phyloP scores from a whole-genome alignment of 2,888 invertebrate genomes.

The Acleris holmiana region DNA sequence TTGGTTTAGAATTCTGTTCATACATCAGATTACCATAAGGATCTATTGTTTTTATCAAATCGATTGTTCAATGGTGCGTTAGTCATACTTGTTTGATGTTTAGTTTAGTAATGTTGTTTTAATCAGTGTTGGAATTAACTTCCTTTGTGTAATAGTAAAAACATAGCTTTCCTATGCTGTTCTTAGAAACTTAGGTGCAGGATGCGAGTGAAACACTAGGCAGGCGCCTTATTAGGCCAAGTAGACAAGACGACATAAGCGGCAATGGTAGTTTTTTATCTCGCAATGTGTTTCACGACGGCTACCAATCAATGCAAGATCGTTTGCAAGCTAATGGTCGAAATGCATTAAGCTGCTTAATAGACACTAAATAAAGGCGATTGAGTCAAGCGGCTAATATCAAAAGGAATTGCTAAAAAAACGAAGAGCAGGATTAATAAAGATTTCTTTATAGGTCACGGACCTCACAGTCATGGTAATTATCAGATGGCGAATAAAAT shows the following conservation, averaged over 20 bases:
- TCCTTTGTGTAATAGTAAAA: slow-evolving; percentile 13
- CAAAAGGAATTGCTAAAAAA: too few relatives aligned
- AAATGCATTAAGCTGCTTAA: too few relatives aligned
- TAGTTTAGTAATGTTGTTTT: slow-evolving; percentile 19
- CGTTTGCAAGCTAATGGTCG: background rate
- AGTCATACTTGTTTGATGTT: slow-evolving; percentile 32
- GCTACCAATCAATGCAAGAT: slow-evolving; percentile 9
- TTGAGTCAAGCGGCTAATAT: too few relatives aligned
- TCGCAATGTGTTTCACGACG: slow-evolving; percentile 1
- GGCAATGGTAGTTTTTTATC: slow-evolving; percentile 7
- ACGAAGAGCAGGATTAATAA: too few relatives aligned
- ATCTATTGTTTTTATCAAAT: slow-evolving; percentile 57
- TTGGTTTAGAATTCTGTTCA: slow-evolving; percentile 54
- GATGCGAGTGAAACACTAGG: slow-evolving; percentile 17
- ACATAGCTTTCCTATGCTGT: slow-evolving; percentile 14
- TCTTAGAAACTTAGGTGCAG: slow-evolving; percentile 17
- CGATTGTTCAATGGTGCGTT: slow-evolving; percentile 54
- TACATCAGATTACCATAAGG: slow-evolving; percentile 59
- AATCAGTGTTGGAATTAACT: slow-evolving; percentile 31
- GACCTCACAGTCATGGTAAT: too few relatives aligned
- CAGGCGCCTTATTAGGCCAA: slow-evolving; percentile 23
- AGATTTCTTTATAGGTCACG: too few relatives aligned
- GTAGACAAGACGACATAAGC: slow-evolving; percentile 24
- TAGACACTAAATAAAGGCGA: too few relatives aligned
- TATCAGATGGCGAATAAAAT: too few relatives aligned